phyloP scores from a whole-genome alignment of 92 coral and sea anemone species.

The Metridium senile region DNA sequence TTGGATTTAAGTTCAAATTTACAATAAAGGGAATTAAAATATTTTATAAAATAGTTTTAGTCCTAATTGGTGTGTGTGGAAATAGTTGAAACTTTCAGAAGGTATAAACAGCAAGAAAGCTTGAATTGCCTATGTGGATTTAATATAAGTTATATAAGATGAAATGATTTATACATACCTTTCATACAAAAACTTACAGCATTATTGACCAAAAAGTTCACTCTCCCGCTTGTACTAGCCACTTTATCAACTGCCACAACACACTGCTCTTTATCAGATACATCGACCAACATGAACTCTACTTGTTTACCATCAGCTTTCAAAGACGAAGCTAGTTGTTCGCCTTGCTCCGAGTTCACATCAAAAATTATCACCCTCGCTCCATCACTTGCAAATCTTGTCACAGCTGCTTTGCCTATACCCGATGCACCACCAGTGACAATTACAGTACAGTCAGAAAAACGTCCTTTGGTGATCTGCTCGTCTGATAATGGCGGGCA shows the following conservation, averaged over 20 bases:
- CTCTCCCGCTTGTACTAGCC: constrained; percentile 39
- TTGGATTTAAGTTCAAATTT: too few species aligned
- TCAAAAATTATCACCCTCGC: constrained; percentile 67
- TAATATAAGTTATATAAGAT: too few species aligned
- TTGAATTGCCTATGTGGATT: too few species aligned
- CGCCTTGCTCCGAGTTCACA: constrained; percentile 50
- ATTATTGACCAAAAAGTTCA: constrained; percentile 48
- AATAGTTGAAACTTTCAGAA: too few species aligned
- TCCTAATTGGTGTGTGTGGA: too few species aligned
- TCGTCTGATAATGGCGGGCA: constrained; percentile 45
- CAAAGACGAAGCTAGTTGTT: constrained; percentile 39
- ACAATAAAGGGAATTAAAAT: too few species aligned
- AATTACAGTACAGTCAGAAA: constrained; percentile 45
- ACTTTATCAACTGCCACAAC: constrained; percentile 49
- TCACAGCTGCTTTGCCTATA: constrained; percentile 60
- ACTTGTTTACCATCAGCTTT: constrained; percentile 41
- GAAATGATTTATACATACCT: too few species aligned
- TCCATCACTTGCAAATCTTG: constrained; percentile 60
- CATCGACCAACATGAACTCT: constrained; percentile 50
- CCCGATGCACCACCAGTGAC: constrained; percentile 77
- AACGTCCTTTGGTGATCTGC: constrained; percentile 46
- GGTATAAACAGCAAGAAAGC: too few species aligned
- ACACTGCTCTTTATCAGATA: constrained; percentile 52
- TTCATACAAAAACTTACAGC: constrained; percentile 30
- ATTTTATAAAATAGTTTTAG: too few species aligned